Percentiles rank a stretch among this genome's conserved stretches.
Conservation (phyloP, 2,113 vertebrate species). For the Pionites leucogaster region DNA sequence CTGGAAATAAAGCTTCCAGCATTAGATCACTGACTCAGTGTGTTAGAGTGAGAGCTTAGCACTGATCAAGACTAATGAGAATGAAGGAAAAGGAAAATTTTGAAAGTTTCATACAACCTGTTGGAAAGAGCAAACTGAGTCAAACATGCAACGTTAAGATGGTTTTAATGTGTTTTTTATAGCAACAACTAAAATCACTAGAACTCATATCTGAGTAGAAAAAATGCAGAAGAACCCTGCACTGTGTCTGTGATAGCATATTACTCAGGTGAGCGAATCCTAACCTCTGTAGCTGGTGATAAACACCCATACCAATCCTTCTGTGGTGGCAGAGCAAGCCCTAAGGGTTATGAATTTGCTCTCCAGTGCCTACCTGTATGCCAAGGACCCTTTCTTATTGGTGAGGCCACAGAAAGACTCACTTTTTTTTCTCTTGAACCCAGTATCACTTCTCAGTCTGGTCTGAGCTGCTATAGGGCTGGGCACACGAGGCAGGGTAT, state of each 20-base stretch:
- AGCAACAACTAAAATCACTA: neutral
- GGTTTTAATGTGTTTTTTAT: neutral
- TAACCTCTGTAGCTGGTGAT: neutral
- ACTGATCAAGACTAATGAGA: neutral
- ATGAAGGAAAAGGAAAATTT: neutral
- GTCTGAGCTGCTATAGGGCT: neutral
- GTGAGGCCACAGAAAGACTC: neutral
- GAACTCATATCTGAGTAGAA: neutral
- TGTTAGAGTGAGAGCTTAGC: neutral
- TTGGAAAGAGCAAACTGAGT: neutral
- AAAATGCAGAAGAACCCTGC: neutral
- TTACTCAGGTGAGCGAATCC: neutral
- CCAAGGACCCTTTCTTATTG: neutral
- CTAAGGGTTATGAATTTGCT: neutral
- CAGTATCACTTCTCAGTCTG: neutral
- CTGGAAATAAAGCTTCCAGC: neutral
- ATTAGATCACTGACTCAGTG: neutral
- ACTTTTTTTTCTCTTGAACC: neutral
- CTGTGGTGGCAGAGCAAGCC: neutral
- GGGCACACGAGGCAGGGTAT: neutral
- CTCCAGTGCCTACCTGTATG: neutral
- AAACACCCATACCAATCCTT: neutral
- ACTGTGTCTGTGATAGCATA: neutral
- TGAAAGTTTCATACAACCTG: neutral
- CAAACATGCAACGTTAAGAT: neutral